Conservation (phyloP, 1,140 invertebrate genomes). For the Lepidotrigona ventralis region DNA sequence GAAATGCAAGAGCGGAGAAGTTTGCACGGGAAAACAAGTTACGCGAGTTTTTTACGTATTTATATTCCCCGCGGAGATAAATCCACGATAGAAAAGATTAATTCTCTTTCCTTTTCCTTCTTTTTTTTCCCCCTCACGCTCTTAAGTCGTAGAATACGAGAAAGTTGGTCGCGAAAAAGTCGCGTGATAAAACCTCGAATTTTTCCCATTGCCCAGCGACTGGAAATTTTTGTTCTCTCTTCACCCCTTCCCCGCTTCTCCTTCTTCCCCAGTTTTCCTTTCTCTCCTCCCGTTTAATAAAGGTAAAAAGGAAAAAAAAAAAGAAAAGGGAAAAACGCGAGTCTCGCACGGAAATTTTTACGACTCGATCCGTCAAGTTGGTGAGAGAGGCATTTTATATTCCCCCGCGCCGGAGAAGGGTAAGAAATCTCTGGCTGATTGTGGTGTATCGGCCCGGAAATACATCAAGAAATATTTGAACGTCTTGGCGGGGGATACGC, state of each 20-base stretch:
- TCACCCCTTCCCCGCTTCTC: not conserved
- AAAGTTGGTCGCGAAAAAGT: slow-evolving; percentile 27
- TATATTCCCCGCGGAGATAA: too few relatives aligned
- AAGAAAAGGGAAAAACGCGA: not conserved
- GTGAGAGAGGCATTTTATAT: slow-evolving; percentile 30
- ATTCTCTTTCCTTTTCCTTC: too few relatives aligned
- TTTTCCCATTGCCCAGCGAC: not conserved
- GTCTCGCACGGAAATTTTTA: slow-evolving; percentile 32
- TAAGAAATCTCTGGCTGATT: slow-evolving; percentile 42
- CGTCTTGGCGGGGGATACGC: slow-evolving; percentile 30
- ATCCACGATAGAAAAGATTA: too few relatives aligned
- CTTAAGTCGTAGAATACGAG: not conserved
- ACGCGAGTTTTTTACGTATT: too few relatives aligned
- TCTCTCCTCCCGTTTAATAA: not conserved
- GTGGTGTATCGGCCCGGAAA: slow-evolving; percentile 52
- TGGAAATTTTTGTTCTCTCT: slow-evolving; percentile 14
- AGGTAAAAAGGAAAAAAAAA: not conserved
- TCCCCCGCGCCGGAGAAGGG: not conserved
- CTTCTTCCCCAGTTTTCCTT: too few relatives aligned
- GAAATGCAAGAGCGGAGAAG: not conserved
- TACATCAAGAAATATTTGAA: slow-evolving; percentile 48
- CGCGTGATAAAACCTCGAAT: slow-evolving; percentile 21
- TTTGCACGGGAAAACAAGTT: too few relatives aligned
- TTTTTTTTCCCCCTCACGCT: too few relatives aligned
- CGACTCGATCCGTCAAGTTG: slow-evolving; percentile 26